These are phyloP conservation scores for Mugil cephalus DNA, from an alignment of 2,113 vertebrate genomes.

Conservation along the genomic window DNA sequence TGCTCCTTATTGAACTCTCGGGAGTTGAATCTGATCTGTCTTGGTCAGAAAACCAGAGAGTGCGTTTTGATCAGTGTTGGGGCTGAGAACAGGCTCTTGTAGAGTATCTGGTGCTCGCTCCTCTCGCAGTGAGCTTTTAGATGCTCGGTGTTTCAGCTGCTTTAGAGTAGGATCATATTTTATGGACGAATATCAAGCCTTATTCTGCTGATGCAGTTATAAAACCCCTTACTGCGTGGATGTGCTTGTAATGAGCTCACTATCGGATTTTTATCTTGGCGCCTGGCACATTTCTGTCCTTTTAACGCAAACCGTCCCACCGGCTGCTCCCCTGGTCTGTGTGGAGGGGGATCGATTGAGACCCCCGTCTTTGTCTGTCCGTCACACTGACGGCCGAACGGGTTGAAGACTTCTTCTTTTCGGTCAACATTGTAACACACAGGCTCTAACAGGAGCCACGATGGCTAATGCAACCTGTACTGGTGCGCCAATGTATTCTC, in stretches of 20 bases:
- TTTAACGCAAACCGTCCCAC: slow-evolving; percentile 68
- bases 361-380: slow-evolving; percentile 29
- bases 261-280: slow-evolving; percentile 74
- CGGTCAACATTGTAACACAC: slow-evolving; percentile 13
- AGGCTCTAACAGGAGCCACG: background rate
- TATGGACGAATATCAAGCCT: slow-evolving; percentile 58
- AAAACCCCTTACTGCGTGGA: slow-evolving; percentile 71
- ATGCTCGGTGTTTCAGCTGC: slow-evolving; percentile 40
- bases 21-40: slow-evolving; percentile 9
- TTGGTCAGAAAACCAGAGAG: background rate
- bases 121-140: slow-evolving; percentile 19
- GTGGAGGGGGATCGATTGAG: slow-evolving; percentile 63
- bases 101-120: slow-evolving; percentile 4
- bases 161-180: slow-evolving; percentile 66
- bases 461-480: background rate
- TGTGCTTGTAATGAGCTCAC: slow-evolving; percentile 69
- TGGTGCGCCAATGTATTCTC: background rate
- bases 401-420: slow-evolving; percentile 32
- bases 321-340: slow-evolving; percentile 32
- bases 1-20: slow-evolving; percentile 4
- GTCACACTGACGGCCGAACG: slow-evolving; percentile 15
- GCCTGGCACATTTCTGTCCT: slow-evolving; percentile 71
- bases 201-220: slow-evolving; percentile 72
- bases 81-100: slow-evolving; percentile 2
- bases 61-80: background rate